Evolutionary conservation across 1,140 invertebrate species (phyloP), one percentile per base, ranked within the genome.

Genomic region (Papilio xuthus): DNA sequence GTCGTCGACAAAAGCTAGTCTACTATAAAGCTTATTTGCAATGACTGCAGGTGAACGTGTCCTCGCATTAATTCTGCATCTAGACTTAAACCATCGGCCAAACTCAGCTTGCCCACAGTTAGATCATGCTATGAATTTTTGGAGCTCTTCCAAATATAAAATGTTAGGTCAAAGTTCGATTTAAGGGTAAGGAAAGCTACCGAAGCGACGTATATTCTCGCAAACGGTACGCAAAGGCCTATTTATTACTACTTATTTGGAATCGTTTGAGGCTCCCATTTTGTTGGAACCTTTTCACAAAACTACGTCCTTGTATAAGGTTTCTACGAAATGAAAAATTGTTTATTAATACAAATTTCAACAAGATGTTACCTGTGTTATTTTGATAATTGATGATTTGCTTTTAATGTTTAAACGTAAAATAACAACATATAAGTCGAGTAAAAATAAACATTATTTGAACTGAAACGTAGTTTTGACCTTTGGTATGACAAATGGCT

Each of bases 131-230:
- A 67, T 28, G 60, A 71, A 73, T 73, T 44, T 73, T 73, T 73
- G 71, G 71, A 42, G 20, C 42, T 47, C 12, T 73, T 73, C 71
- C 71, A 73, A 73, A 73, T 47, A 42, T 72, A 73, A 73, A 73
- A 44, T 47, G 71, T 42, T 50, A 73, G 71, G 71, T 73, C 71
- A 73, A 44, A 73, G 74, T 10, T 63, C 28, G 74, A 60, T 76
- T 76, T 73, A 26, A 47, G 71, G 71, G 41, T 73, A 73, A 42
- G 13, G 41, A 73, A 50, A 44, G 44, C 7, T 73, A 67, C 60
- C 60, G 26, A 28, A 28, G 60, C 60, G 60, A 67, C 60, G 60
- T 67, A 67, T 67, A 67, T 67, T 67, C 60, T 67, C 13, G 12
- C 2, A 67, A 28, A 67, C 4, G 23, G 60, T 67, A 67, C 60